A percentile compares a stretch with the other conserved stretches of the same genome.
phyloP scores from a whole-genome alignment of 2,113 vertebrate species.

The Indri indri region DNA sequence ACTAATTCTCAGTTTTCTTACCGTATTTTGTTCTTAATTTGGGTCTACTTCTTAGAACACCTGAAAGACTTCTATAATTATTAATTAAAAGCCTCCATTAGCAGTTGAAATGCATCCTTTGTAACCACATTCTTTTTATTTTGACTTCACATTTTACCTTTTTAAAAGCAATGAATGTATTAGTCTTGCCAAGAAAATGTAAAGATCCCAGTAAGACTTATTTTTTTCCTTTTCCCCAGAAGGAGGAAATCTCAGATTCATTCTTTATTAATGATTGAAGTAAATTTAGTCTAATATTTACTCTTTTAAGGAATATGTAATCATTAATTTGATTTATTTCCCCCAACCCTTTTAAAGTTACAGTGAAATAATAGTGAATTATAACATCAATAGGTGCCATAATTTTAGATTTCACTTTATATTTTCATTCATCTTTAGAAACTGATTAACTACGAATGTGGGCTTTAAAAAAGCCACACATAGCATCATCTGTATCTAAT shows the following conservation, averaged over 20 bases:
- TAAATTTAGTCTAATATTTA: slow-evolving; percentile 3
- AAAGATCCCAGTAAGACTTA: background rate
- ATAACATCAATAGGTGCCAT: background rate
- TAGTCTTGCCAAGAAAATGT: background rate
- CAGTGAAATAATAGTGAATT: slow-evolving; percentile 1
- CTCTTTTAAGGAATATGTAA: background rate
- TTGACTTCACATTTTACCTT: background rate
- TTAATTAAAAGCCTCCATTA: background rate
- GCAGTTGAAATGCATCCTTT: background rate
- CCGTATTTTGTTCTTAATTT: slow-evolving; percentile 8
- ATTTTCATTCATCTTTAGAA: background rate
- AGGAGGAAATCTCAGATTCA: background rate
- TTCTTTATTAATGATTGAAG: slow-evolving; percentile 25
- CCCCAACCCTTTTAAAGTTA: background rate
- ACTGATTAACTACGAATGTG: background rate
- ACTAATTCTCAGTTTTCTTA: background rate
- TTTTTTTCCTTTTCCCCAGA: background rate
- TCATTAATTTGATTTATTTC: slow-evolving; percentile 40
- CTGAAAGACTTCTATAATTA: background rate
- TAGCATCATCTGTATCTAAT: background rate
- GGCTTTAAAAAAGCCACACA: background rate
- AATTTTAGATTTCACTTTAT: background rate
- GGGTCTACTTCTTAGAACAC: background rate
- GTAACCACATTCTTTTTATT: background rate
- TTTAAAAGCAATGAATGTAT: background rate